A percentile compares a stretch with the other conserved stretches of the same genome.
phyloP scores from a whole-genome alignment of 1,140 invertebrate genomes.

The Lepidurus couesii region DNA sequence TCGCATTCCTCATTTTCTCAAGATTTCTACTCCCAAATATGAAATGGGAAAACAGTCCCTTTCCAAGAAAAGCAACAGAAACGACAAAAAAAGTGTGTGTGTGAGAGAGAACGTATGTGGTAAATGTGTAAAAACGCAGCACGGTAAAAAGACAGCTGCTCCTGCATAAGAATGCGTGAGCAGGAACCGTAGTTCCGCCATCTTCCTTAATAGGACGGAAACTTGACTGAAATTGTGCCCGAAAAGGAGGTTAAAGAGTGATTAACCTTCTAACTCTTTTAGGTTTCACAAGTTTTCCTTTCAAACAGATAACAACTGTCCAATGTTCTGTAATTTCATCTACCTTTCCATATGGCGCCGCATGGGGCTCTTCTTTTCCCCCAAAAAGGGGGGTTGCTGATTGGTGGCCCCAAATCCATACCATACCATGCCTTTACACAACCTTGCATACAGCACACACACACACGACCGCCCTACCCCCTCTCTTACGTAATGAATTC shows the following conservation, averaged over 20 bases:
- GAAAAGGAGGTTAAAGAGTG: background rate
- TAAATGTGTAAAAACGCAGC: background rate
- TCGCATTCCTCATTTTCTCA: slow-evolving; percentile 5
- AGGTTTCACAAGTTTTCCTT: background rate
- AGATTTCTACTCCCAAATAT: background rate
- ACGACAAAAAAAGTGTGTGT: background rate
- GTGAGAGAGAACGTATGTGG: too few species aligned
- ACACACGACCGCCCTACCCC: background rate
- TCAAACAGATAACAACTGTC: background rate
- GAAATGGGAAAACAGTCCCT: background rate
- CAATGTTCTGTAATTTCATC: too few species aligned
- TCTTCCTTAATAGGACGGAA: background rate
- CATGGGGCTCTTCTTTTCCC: too few species aligned
- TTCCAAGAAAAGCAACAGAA: background rate
- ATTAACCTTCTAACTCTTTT: background rate
- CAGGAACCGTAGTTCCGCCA: background rate
- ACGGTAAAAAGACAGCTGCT: background rate
- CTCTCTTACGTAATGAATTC: background rate
- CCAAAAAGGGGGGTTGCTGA: background rate
- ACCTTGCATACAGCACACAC: background rate
- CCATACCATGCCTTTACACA: background rate
- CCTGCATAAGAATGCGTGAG: slow-evolving; percentile 1
- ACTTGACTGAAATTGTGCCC: background rate
- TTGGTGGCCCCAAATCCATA: background rate
- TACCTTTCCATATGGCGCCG: too few species aligned